Evolutionary conservation across 2,113 vertebrate species (phyloP), one percentile per base, ranked within the genome.

Genomic region (Malurus elegans): DNA sequence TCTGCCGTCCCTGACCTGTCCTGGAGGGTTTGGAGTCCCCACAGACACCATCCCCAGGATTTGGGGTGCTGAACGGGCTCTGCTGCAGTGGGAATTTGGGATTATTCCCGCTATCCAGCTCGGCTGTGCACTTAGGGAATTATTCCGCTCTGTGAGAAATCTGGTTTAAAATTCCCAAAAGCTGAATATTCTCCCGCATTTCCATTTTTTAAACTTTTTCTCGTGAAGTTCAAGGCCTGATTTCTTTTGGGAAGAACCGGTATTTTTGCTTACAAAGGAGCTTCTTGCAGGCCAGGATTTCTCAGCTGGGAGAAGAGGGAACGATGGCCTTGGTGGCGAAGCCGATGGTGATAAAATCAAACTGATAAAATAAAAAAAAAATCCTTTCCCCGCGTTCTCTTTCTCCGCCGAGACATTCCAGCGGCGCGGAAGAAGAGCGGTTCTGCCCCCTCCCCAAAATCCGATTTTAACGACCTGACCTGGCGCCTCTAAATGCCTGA

Each of bases 341-440:
- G 26, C 24, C 40, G 24, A 23, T 5, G 6, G 36, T 36, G 36
- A 36, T 36, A 36, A 36, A 36, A 36, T 36, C 36, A 36, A 36
- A 36, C 9, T 36, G 9, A 36, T 36, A 36, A 36, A 36, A 36
- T 36, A 36, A 36, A 36, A 36, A 36, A 36, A 36, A 36, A 36
- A 44, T 67, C 26, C 6, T 29, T 66, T 31, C 20, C 1, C 40
- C 15, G 11, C 40, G 5, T 14, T 8, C 31, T 1, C 26, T 5
- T 5, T 19, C 44, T 3, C 19, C 19, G 2, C 7, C 1, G 3
- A n/a, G 26, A 24, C 29, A 26, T 20, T 10, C 2, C 0, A 81
- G 71, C 18, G 31, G 64, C 9, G 0, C 0, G 14, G 80, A 26
- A 28, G 0, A 8, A 64, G 44, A 84, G 40, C 0, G 6, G 9